Conservation (phyloP, 2,113 vertebrate species). For the Scytalopus superciliaris region DNA sequence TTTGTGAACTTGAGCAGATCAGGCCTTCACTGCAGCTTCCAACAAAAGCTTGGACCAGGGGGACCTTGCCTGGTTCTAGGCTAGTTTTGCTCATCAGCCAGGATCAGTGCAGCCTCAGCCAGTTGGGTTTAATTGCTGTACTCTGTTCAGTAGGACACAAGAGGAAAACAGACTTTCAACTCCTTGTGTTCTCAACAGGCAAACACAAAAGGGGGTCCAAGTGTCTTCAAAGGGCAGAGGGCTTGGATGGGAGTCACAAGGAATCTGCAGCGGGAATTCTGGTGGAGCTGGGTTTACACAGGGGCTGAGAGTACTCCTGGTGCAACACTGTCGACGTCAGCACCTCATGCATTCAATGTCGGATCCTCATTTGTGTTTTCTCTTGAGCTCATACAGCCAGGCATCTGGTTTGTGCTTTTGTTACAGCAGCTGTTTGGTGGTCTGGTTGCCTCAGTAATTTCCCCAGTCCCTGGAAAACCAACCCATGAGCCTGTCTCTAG, state of each 20-base stretch:
- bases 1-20: background rate
- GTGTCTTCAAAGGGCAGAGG: background rate
- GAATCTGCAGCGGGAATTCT: background rate
- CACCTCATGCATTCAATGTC: fast-evolving
- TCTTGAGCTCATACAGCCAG: background rate
- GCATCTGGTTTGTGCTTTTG: constrained; percentile 32
- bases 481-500: background rate
- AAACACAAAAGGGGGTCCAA: fast-evolving
- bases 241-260: background rate
- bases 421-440: constrained; percentile 60
- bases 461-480: constrained; percentile 7
- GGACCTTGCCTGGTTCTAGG: background rate
- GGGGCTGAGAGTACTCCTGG: background rate
- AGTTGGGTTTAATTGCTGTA: background rate
- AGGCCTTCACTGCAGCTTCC: background rate
- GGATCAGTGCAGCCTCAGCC: background rate
- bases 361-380: background rate
- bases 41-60: background rate
- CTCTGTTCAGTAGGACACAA: background rate
- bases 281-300: background rate
- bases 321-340: background rate
- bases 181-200: background rate
- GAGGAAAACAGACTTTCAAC: background rate
- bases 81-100: background rate
- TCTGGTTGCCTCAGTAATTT: background rate